Percentiles rank a stretch among this genome's conserved stretches.
Evolutionary conservation across 2,888 invertebrate genomes (phyloP).

Genomic region (Aphidius colemani): DNA sequence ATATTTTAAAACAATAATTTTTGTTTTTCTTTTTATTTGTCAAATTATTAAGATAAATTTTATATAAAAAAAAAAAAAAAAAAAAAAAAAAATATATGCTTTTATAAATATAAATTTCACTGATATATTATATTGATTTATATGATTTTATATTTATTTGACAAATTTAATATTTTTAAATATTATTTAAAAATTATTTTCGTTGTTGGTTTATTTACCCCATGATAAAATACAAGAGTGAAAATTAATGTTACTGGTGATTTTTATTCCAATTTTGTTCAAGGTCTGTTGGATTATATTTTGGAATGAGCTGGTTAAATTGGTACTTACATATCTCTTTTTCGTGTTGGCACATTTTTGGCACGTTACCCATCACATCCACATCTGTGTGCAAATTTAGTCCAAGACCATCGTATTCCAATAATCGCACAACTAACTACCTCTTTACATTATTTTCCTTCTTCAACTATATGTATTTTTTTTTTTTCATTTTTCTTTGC

Average conservation of each 20-base stretch:
- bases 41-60: too few species aligned
- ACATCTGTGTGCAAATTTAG: slow-evolving; percentile 45
- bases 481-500: too few species aligned
- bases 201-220: too few species aligned
- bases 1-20: too few species aligned
- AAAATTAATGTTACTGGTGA: slow-evolving; percentile 12
- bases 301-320: slow-evolving; percentile 45
- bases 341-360: slow-evolving; percentile 52
- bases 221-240: slow-evolving; percentile 12
- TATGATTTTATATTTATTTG: background rate
- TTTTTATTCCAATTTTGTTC: slow-evolving; percentile 35
- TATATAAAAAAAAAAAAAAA: too few species aligned
- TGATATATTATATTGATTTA: too few species aligned
- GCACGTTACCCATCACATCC: slow-evolving; percentile 44
- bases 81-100: too few species aligned
- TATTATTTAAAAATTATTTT: background rate
- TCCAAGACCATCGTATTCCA: slow-evolving; percentile 44
- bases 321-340: slow-evolving; percentile 53
- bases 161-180: background rate
- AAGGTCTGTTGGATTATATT: slow-evolving; percentile 30
- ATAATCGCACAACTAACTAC: slow-evolving; percentile 34
- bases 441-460: slow-evolving; percentile 2
- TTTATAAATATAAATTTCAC: too few species aligned
- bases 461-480: background rate
- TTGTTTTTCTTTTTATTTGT: too few species aligned